Percentiles rank a stretch among this genome's conserved stretches.
Conservation (phyloP, 1,140 invertebrate genomes). For the Anagrus nilaparvatae region DNA sequence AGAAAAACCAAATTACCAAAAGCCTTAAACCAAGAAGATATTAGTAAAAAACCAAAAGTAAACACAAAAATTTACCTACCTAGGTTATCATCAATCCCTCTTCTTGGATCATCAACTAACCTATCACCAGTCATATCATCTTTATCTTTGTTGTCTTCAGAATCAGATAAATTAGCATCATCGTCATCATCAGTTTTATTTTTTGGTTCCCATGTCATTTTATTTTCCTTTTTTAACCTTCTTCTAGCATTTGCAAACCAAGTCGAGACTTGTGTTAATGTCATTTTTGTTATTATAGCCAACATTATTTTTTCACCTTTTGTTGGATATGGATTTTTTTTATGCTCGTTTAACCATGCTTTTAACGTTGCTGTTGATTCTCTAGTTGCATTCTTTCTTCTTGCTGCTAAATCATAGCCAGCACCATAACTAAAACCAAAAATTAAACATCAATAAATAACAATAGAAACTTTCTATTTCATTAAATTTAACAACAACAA, state of each 20-base stretch:
- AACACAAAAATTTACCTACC: slow-evolving; percentile 56
- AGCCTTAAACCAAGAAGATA: too few relatives aligned
- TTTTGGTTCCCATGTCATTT: slow-evolving; percentile 96
- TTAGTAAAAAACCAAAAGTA: too few relatives aligned
- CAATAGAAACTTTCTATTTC: too few relatives aligned
- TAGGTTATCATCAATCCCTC: slow-evolving; percentile 50
- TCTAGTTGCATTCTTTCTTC: slow-evolving; percentile 90
- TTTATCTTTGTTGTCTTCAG: slow-evolving; percentile 70
- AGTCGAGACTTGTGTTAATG: slow-evolving; percentile 94
- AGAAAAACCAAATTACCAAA: too few relatives aligned
- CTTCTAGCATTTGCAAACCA: slow-evolving; percentile 98
- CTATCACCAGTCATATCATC: slow-evolving; percentile 56
- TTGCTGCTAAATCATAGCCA: slow-evolving; percentile 82
- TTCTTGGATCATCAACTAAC: slow-evolving; percentile 36
- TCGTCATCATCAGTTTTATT: slow-evolving; percentile 87
- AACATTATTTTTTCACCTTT: slow-evolving; percentile 99
- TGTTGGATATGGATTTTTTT: slow-evolving; percentile 97
- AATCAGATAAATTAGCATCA: slow-evolving; percentile 72
- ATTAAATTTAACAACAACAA: too few relatives aligned
- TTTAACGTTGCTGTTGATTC: slow-evolving; percentile 93
- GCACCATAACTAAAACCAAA: slow-evolving; percentile 69
- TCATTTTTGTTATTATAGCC: slow-evolving; percentile 98
- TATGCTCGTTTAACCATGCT: slow-evolving; percentile 96
- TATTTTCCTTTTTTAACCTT: slow-evolving; percentile 97
- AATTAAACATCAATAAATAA: slow-evolving; percentile 9